Conservation (phyloP, 2,888 invertebrate species). For the Cantharis rustica region DNA sequence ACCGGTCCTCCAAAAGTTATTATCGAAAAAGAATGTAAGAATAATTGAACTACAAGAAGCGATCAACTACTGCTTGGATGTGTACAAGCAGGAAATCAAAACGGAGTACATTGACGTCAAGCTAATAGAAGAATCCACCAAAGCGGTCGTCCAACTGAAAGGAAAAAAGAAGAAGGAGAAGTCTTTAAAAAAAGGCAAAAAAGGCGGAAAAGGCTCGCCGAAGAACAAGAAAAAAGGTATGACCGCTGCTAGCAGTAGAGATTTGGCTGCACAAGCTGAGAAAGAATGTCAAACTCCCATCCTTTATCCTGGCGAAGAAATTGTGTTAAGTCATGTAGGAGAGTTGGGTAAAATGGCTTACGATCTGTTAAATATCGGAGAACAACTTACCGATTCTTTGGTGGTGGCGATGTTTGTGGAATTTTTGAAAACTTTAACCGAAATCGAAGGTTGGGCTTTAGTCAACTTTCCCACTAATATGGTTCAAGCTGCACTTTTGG, state of each 20-base stretch:
- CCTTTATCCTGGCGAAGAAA: constrained; percentile 63
- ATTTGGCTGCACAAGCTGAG: constrained; percentile 24
- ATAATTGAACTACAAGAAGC: constrained; percentile 53
- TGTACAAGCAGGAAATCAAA: constrained; percentile 61
- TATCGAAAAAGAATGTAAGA: constrained; percentile 41
- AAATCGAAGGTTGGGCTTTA: constrained; percentile 63
- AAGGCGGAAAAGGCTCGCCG: constrained; percentile 5
- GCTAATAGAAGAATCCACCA: constrained; percentile 56
- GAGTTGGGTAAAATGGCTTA: constrained; percentile 63
- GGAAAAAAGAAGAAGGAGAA: constrained; percentile 47
- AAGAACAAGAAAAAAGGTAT: constrained; percentile 24
- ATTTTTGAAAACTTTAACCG: constrained; percentile 61
- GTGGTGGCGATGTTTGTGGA: constrained; percentile 64
- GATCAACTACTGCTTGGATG: constrained; percentile 63
- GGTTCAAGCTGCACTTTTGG: constrained; percentile 63
- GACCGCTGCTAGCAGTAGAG: neutral
- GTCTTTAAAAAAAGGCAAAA: constrained; percentile 26
- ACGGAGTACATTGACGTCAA: constrained; percentile 57
- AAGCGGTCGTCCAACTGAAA: constrained; percentile 54
- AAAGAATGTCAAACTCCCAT: constrained; percentile 68
- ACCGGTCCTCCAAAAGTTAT: constrained; percentile 44
- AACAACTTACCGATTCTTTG: constrained; percentile 58
- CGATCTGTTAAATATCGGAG: constrained; percentile 61
- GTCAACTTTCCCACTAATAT: constrained; percentile 67
- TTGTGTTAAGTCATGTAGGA: constrained; percentile 59